Conservation (phyloP, 2,113 vertebrate genomes). For the Prietella phreatophila region DNA sequence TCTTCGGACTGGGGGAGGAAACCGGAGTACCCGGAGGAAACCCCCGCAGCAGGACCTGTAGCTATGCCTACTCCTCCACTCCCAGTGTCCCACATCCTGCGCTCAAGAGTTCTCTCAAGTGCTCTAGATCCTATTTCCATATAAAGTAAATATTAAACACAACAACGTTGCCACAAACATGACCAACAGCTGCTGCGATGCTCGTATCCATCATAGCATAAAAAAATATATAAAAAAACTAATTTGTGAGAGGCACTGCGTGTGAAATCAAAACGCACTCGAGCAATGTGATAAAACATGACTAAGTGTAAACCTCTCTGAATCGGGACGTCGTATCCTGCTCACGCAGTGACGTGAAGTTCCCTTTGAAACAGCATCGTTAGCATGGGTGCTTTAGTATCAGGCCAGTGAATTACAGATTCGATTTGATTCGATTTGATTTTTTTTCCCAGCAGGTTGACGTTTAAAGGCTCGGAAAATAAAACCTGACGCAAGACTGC, state of each 20-base stretch:
- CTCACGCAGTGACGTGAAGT: neutral
- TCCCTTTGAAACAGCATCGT: neutral
- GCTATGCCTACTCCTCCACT: neutral
- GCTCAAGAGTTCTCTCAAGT: neutral
- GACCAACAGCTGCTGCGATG: neutral
- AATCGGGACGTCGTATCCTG: neutral
- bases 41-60: no score
- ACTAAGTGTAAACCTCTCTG: neutral
- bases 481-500: neutral
- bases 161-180: neutral
- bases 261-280: neutral
- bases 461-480: neutral
- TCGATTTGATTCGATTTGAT: neutral
- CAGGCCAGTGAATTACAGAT: neutral
- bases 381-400: neutral
- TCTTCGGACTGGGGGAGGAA: no score
- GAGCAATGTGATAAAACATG: neutral
- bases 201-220: neutral
- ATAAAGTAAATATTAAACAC: constrained; percentile 14
- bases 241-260: no score
- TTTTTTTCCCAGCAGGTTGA: neutral
- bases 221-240: neutral
- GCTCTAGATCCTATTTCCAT: constrained; percentile 14
- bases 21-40: no score
- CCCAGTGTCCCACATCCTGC: neutral